Conservation (phyloP, 2,797 vertebrate species). For the Phoeniculus purpureus region DNA sequence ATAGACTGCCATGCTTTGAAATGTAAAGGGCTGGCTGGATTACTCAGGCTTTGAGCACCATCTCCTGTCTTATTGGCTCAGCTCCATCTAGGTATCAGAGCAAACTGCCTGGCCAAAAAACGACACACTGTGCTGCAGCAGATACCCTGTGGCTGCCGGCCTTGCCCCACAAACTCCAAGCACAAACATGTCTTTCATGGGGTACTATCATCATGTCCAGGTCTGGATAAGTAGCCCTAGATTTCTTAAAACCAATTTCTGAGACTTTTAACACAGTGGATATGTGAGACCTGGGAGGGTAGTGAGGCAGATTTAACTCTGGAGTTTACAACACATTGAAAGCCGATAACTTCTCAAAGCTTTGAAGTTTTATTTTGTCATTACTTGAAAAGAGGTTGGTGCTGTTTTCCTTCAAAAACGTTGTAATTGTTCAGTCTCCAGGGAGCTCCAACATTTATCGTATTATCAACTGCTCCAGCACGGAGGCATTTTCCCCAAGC, state of each 20-base stretch:
- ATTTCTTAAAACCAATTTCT: rapidly evolving
- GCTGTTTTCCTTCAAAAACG: not conserved
- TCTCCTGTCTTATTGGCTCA: slow-evolving; percentile 50
- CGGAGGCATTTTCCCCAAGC: slow-evolving; percentile 33
- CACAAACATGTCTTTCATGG: not conserved
- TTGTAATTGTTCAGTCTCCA: not conserved
- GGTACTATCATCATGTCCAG: not conserved
- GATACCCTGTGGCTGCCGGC: not conserved
- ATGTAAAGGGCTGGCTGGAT: not conserved
- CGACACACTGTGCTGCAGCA: not conserved
- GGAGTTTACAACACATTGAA: rapidly evolving
- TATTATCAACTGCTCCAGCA: slow-evolving; percentile 23
- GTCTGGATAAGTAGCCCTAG: not conserved
- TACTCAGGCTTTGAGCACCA: slow-evolving; percentile 39
- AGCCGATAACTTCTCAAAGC: not conserved
- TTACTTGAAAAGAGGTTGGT: not conserved
- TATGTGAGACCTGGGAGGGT: not conserved
- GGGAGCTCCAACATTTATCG: not conserved
- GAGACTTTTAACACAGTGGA: not conserved
- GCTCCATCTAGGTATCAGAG: not conserved
- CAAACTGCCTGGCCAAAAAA: rapidly evolving
- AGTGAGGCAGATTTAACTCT: not conserved
- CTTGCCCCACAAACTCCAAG: not conserved
- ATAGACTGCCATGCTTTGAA: not conserved
- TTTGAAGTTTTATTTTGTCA: not conserved